Percentiles rank a stretch among this genome's conserved stretches.
Evolutionary conservation across 2,888 invertebrate genomes (phyloP).

Genomic region (Hydriomena furcata): DNA sequence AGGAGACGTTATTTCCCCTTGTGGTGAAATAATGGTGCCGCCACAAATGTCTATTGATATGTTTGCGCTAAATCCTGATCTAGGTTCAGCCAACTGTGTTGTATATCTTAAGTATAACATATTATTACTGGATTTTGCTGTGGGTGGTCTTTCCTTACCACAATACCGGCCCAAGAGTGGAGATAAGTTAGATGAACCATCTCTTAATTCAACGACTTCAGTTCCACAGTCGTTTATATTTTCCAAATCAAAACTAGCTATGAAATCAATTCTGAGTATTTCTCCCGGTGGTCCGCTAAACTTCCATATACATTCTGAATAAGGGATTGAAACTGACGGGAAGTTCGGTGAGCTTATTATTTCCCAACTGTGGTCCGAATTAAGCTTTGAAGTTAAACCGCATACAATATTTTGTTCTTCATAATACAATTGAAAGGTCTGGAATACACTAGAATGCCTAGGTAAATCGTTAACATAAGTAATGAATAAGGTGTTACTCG

Average conservation of each 20-base stretch:
- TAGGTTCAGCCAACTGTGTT: constrained; percentile 87
- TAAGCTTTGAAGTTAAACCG: constrained; percentile 86
- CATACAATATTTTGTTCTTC: constrained; percentile 87
- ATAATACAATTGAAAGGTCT: constrained; percentile 77
- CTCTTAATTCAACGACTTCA: constrained; percentile 91
- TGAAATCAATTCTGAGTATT: constrained; percentile 89
- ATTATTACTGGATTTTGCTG: constrained; percentile 85
- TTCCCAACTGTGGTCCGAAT: constrained; percentile 68
- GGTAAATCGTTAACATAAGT: constrained; percentile 46
- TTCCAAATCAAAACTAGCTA: constrained; percentile 88
- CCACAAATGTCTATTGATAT: constrained; percentile 84
- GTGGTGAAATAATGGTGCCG: constrained; percentile 85
- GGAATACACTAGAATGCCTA: constrained; percentile 32
- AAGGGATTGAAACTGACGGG: constrained; percentile 90
- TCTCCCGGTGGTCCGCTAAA: constrained; percentile 89
- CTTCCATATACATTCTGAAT: constrained; percentile 92
- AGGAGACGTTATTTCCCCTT: constrained; percentile 87
- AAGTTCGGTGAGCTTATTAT: constrained; percentile 90
- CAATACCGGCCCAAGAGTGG: constrained; percentile 87
- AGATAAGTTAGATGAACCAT: constrained; percentile 90
- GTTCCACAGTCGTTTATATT: constrained; percentile 50
- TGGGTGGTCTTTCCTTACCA: constrained; percentile 83
- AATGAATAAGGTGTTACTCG: constrained; percentile 82
- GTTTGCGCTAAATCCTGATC: constrained; percentile 90
- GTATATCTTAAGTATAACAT: constrained; percentile 88